Evolutionary conservation across 2,888 invertebrate species (phyloP), one percentile per base, ranked within the genome.

Genomic region (Drosophila yooni): DNA sequence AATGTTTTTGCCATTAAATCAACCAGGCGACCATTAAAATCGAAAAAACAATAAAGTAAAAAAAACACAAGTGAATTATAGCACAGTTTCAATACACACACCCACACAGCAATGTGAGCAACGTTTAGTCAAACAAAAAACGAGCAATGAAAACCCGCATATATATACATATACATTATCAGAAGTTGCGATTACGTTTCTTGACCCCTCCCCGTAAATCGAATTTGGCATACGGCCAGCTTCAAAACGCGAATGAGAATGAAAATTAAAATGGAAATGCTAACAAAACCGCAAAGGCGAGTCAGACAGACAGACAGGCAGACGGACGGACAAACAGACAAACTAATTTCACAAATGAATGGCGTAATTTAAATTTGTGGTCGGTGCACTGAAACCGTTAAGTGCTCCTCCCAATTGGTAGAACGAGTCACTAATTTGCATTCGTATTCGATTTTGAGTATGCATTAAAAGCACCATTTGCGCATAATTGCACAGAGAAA

Each of bases 261-360:
- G n/a, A 46, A 46, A 84, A 76, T 57, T 43, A 25, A 57, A 57
- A 57, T 40, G 57, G 18, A 43, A 57, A 40, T 71, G 79, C 70
- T 72, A 83, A 79, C 73, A 60, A 59, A 78, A 81, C 85, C 82
- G 61, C 86, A 83, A 79, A 46, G 46, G 46, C 46, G 46, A 8
- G 27, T 82, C 84, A 80, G 80, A 84, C 80, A 87, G 67, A 66
- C 10, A 59, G 57, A 38, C 66, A 13, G 57, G 34, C 66, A 13
- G 56, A 43, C 33, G 18, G 18, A 21, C 15, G 21, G 29, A 58
- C 60, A 51, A 38, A 62, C 70, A 66, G 68, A 79, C 72, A 88
- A 80, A 79, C 80, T 68, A 79, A 80, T 77, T 87, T 84, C 58
- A 80, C 75, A 83, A 83, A 88, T 88, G 83, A 83, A 81, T 81